Conservation (phyloP, 2,113 vertebrate species). For the Dolichotis patagonum region DNA sequence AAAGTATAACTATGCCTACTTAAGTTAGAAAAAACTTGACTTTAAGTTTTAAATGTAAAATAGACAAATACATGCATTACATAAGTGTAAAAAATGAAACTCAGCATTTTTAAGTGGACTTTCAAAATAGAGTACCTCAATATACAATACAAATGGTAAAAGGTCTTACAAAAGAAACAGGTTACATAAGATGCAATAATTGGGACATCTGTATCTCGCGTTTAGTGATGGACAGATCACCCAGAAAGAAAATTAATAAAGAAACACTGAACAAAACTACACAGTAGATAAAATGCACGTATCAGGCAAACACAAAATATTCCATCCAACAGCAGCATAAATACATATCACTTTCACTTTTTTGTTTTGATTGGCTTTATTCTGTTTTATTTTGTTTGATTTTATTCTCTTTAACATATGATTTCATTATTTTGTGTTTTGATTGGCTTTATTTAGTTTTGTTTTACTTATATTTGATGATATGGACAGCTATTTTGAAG, state of each 20-base stretch:
- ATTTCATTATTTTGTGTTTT: no score
- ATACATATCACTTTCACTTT: not conserved
- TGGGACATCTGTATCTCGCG: no score
- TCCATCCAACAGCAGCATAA: not conserved
- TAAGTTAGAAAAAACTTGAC: not conserved
- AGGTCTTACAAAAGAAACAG: not conserved
- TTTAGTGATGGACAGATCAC: not conserved
- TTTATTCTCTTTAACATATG: no score
- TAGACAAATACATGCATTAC: not conserved
- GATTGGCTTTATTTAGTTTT: no score
- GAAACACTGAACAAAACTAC: not conserved
- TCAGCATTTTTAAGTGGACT: not conserved
- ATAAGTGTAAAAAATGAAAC: not conserved
- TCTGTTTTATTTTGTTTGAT: no score
- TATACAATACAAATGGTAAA: not conserved
- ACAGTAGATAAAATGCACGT: not conserved
- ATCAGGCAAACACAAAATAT: not conserved
- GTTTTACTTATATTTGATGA: no score
- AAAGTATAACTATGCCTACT: not conserved
- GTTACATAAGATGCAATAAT: not conserved
- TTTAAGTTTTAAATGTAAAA: not conserved
- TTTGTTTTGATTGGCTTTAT: no score
- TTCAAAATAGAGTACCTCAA: not conserved
- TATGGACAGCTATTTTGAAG: no score
- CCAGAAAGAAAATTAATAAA: not conserved